Evolutionary conservation across 2,888 invertebrate genomes (phyloP), one percentile per base, ranked within the genome.

Genomic region (Limnephilus marmoratus): DNA sequence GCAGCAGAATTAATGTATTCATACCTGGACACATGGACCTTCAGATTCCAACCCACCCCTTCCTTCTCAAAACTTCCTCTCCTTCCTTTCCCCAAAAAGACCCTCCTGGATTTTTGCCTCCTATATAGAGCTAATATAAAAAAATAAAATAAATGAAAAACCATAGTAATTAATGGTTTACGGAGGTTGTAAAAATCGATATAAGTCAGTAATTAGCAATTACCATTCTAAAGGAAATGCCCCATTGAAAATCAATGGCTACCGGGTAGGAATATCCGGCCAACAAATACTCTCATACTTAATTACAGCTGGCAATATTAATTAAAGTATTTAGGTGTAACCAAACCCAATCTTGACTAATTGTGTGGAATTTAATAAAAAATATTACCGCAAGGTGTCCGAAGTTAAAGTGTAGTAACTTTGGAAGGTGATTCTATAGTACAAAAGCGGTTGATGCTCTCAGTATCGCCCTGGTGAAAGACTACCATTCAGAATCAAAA

Each of bases 221-320:
- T 68, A 68, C 24, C 68, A 86, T 86, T 86, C 41, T 49, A 29
- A 37, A 86, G 45, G 86, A 86, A 86, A 86, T 41, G 41, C 24
- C 85, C 45, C 85, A 85, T 85, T 85, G 85, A n/a, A 85, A 85
- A 85, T 85, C 24, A 11, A 85, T 86, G n/a, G 86, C 86, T 86
- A 86, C 86, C n/a, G 86, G 45, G 45, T n/a, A n/a, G 5, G 86
- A 45, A 29, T 86, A 45, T 86, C 86, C 86, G 86, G 86, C n/a
- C n/a, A 45, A 86, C 15, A 86, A 45, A 49, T 29, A n/a, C 7
- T 29, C 49, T 86, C 18, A 49, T 86, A n/a, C 29, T 41, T 86
- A 86, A 86, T 86, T 86, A 86, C n/a, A 86, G 29, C 13, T 29
- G 49, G n/a, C 86, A 86, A n/a, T 29, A 45, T 45, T 86, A 86